Base-by-base conservation (phyloP, 2,888 invertebrate genomes). In the Allolobophora icterica region DNA sequence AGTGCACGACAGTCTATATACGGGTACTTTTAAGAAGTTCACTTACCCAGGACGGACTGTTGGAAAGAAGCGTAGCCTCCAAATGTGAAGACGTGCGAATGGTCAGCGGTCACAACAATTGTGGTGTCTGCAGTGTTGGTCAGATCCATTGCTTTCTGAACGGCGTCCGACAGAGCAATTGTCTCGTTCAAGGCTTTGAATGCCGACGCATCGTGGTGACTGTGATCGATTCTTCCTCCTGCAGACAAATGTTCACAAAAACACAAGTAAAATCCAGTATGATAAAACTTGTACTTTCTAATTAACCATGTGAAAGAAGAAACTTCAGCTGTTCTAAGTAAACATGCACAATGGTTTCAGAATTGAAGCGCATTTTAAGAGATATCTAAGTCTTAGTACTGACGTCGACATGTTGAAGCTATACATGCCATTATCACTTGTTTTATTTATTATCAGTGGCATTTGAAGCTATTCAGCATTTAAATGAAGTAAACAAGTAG, bases 111-210 rank as follows among this genome's bases (percentile, higher is more conserved):
- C 30, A 95, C 97, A 0, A 98, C 96, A 35, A 98, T 97, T 4
- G 98, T 95, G 0, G 98, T 98, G 87, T 96, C 95, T 34, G 34
- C 87, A n/a, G 95, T 95, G 91, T 96, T 95, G 0, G 96, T 33
- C 92, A 97, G 93, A 24, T 96, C 94, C 91, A 96, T 94, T 0
- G 97, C 97, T 93, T 95, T 96, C 92, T 96, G 94, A n/a, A 97
- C 96, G 1, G 98, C 97, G 93, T 97, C 96, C 71, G 97, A 96
- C 94, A 99, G 97, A 94, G 97, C 97, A 92, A 97, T 96, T 0
- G 97, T 97, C 94, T 98, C 98, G 93, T 97, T 97, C 0, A 98
- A 94, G 0, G 98, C 97, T 83, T 91, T 92, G 35, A 92, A 92
- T 15, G 95, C 95, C 24, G 91, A 91, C 33, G 97, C 97, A 33